These are phyloP conservation scores for Lycocerus yunnanus DNA, from an alignment of 2,888 invertebrate species.

Conservation along the genomic window DNA sequence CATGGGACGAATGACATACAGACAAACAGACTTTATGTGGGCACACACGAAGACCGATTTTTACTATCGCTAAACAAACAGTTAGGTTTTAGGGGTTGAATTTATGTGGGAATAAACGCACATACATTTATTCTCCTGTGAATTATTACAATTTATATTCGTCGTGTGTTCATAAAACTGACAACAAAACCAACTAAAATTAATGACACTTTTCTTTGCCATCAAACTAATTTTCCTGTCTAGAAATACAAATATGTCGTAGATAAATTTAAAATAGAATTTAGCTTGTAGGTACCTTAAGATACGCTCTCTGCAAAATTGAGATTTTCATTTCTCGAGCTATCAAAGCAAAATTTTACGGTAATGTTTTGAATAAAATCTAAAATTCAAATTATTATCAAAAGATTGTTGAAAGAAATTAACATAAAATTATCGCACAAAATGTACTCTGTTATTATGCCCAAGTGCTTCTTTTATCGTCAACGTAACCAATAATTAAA, in stretches of 20 bases:
- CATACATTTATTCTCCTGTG: conserved; percentile 24
- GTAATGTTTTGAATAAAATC: conserved; percentile 25
- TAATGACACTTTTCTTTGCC: conserved; percentile 1
- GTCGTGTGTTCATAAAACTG: conserved; percentile 18
- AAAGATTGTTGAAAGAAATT: conserved; percentile 25
- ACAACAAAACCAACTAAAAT: conserved; percentile 9
- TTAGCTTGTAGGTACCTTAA: background rate
- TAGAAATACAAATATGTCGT: conserved; percentile 19
- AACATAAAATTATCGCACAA: conserved; percentile 24
- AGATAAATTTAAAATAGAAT: conserved; percentile 22
- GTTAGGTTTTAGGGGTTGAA: conserved; percentile 36
- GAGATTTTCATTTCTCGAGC: conserved; percentile 17
- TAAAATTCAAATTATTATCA: conserved; percentile 29
- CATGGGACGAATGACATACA: conserved; percentile 24
- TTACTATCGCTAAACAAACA: conserved; percentile 6
- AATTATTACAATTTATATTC: conserved; percentile 19
- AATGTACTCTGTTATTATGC: background rate
- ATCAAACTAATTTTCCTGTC: conserved; percentile 19
- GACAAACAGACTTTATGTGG: conserved; percentile 11
- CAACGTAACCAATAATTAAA: background rate
- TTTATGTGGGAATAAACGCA: conserved; percentile 42
- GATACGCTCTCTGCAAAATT: conserved; percentile 14
- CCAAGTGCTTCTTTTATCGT: background rate
- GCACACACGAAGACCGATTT: conserved; percentile 7
- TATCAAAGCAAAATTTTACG: conserved; percentile 23